Percentiles rank a stretch among this genome's conserved stretches.
phyloP scores from a whole-genome alignment of 2,888 invertebrate species.

The Phlogophora meticulosa region DNA sequence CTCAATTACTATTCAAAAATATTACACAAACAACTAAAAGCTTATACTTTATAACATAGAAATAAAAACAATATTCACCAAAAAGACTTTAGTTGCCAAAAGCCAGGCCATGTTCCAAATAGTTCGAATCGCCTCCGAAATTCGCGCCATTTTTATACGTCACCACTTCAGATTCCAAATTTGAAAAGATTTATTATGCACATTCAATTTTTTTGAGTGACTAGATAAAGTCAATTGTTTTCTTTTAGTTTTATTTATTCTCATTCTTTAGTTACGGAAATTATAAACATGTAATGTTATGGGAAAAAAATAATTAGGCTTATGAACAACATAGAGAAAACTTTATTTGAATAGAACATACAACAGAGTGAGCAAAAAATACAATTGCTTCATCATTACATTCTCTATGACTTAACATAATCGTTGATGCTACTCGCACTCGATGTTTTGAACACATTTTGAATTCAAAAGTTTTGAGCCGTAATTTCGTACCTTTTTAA shows the following conservation, averaged over 20 bases:
- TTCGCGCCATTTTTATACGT: constrained; percentile 74
- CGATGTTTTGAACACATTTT: constrained; percentile 34
- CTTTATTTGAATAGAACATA: constrained; percentile 25
- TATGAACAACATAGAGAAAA: constrained; percentile 22
- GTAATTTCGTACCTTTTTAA: constrained; percentile 47
- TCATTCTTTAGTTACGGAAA: constrained; percentile 48
- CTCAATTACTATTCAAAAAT: constrained; percentile 20
- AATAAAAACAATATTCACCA: constrained; percentile 75
- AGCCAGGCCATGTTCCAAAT: constrained; percentile 87
- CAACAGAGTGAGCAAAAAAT: constrained; percentile 21
- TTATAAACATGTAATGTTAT: background rate
- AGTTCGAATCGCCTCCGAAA: constrained; percentile 77
- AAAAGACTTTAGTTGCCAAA: constrained; percentile 84
- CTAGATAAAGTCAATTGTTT: constrained; percentile 13
- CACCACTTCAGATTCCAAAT: constrained; percentile 47
- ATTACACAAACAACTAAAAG: constrained; percentile 13
- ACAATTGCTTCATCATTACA: constrained; percentile 49
- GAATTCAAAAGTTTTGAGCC: constrained; percentile 15
- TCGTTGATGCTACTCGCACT: constrained; percentile 22
- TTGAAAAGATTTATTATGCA: constrained; percentile 28
- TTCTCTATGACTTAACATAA: constrained; percentile 48
- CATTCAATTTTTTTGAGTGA: constrained; percentile 41
- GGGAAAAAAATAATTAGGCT: constrained; percentile 1
- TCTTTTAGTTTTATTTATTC: background rate
- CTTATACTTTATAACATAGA: background rate